Conservation (phyloP, 2,113 vertebrate species). For the Saccopteryx leptura region DNA sequence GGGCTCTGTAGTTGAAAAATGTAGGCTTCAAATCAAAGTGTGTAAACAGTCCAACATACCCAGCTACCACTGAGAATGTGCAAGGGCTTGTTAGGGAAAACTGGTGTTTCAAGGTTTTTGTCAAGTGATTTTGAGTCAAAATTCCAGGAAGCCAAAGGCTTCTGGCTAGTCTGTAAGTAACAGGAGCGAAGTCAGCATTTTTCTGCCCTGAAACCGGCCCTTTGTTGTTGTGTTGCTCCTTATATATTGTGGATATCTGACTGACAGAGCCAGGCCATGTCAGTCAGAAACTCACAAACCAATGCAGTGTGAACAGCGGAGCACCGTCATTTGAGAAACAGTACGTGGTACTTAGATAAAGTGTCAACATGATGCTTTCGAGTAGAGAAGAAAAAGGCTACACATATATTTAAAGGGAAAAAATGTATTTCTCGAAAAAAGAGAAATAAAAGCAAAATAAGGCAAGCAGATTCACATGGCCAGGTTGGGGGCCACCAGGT, state of each 20-base stretch:
- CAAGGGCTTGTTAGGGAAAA: background rate
- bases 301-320: background rate
- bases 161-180: background rate
- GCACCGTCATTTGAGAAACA: background rate
- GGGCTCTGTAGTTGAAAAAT: background rate
- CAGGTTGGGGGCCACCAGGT: accelerated
- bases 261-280: background rate
- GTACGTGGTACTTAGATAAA: background rate
- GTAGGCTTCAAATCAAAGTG: background rate
- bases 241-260: background rate
- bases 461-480: background rate
- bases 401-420: background rate
- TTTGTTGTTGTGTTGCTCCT: background rate
- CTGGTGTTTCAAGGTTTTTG: background rate
- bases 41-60: background rate
- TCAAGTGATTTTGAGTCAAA: background rate
- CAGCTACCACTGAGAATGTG: background rate
- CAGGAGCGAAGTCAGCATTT: background rate
- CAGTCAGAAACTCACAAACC: background rate
- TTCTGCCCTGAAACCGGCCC: background rate
- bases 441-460: background rate
- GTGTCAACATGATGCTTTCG: background rate
- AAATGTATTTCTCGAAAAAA: background rate
- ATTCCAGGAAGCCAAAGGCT: conserved; percentile 27
- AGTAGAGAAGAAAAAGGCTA: background rate